These are phyloP conservation scores for Phymorhynchus buccinoides DNA, from an alignment of 1,140 invertebrate genomes.

Conservation along the genomic window DNA sequence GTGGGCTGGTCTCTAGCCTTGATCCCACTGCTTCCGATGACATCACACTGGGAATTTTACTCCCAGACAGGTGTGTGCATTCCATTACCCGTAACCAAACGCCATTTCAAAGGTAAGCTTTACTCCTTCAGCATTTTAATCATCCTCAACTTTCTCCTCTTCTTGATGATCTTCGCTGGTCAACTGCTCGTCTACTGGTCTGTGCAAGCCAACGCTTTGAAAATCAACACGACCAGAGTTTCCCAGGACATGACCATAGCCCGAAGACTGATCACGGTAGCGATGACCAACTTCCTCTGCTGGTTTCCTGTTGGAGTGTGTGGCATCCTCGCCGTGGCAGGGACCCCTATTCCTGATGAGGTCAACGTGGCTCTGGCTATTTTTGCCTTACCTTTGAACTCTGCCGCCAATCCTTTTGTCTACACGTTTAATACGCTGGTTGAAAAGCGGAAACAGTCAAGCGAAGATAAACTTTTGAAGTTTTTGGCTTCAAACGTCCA, in stretches of 20 bases:
- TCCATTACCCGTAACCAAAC: constrained; percentile 43
- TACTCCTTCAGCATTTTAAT: constrained; percentile 50
- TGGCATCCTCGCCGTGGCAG: constrained; percentile 44
- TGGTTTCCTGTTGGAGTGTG: constrained; percentile 35
- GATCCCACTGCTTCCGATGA: constrained; percentile 32
- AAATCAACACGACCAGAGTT: not conserved
- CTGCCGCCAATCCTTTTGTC: constrained; percentile 54
- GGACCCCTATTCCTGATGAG: constrained; percentile 37
- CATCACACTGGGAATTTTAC: constrained; percentile 46
- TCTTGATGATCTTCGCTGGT: constrained; percentile 45
- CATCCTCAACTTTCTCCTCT: constrained; percentile 47
- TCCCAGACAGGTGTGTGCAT: constrained; percentile 48
- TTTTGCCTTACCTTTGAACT: constrained; percentile 52
- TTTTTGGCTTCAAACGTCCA: too few species aligned
- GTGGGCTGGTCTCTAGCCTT: constrained; percentile 36
- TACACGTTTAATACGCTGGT: constrained; percentile 44
- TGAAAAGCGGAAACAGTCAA: not conserved
- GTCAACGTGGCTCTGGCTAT: constrained; percentile 50
- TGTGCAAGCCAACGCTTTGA: constrained; percentile 29
- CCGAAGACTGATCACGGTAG: constrained; percentile 42
- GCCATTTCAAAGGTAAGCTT: constrained; percentile 39
- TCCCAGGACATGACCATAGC: constrained; percentile 42
- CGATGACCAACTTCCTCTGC: constrained; percentile 42
- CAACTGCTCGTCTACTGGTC: constrained; percentile 47
- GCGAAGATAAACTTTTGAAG: too few species aligned